A percentile compares a stretch with the other conserved stretches of the same genome.
phyloP scores from a whole-genome alignment of 2,113 vertebrate genomes.

The Castor canadensis region DNA sequence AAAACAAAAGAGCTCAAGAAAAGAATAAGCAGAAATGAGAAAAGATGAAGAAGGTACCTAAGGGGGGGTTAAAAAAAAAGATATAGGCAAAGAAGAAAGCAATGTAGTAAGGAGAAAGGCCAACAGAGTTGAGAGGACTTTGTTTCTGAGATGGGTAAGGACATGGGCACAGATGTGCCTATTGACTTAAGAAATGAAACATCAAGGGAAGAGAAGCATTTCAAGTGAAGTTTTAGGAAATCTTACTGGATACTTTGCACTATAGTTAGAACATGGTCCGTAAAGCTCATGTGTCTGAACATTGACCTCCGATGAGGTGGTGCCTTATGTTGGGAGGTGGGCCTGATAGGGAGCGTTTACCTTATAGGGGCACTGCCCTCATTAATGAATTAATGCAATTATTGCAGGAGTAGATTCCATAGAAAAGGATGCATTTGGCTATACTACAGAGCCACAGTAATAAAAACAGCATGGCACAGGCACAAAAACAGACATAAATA shows the following conservation, averaged over 20 bases:
- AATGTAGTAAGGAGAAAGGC: neutral
- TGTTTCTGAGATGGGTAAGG: neutral
- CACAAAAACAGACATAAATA: too few species aligned
- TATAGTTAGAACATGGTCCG: neutral
- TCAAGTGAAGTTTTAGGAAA: neutral
- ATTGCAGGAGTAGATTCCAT: neutral
- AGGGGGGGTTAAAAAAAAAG: too few species aligned
- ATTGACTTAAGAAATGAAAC: neutral
- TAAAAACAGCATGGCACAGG: too few species aligned
- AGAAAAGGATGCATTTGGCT: neutral
- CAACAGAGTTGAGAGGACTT: neutral
- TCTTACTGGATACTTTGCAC: neutral
- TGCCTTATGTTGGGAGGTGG: too few species aligned
- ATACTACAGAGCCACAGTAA: too few species aligned
- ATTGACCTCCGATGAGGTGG: neutral
- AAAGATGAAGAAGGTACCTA: neutral
- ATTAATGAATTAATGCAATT: neutral
- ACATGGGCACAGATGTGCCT: neutral
- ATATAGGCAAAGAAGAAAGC: neutral
- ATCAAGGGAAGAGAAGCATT: neutral
- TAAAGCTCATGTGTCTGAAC: neutral
- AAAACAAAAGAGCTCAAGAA: neutral
- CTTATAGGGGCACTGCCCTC: neutral
- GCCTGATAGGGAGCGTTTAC: neutral
- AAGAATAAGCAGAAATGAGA: too few species aligned